These are phyloP conservation scores for Tenrec ecaudatus DNA, from an alignment of 2,113 vertebrate species.

Conservation along the genomic window DNA sequence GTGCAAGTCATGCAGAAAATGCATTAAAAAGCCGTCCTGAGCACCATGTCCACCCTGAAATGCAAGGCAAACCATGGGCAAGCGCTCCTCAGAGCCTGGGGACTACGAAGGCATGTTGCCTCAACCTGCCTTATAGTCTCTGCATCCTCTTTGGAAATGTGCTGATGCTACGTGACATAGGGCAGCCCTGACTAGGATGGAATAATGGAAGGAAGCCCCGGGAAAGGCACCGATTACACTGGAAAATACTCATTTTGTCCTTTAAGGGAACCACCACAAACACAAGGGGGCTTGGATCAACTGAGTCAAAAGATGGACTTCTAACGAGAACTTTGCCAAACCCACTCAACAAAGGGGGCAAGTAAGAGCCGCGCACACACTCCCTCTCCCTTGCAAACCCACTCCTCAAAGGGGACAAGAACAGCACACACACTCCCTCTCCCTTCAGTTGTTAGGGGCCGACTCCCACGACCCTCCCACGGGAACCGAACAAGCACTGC, in stretches of 20 bases:
- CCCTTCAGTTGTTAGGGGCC: background rate
- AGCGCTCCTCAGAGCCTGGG: background rate
- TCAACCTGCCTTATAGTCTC: background rate
- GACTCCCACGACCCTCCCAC: background rate
- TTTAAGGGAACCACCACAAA: constrained; percentile 55
- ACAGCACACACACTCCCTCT: constrained; percentile 4
- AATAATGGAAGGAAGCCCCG: background rate
- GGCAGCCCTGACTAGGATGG: background rate
- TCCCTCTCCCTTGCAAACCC: background rate
- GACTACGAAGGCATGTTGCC: background rate
- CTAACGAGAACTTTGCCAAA: no score
- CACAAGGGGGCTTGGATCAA: background rate
- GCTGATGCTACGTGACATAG: background rate
- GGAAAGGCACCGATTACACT: background rate
- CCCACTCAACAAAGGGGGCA: background rate
- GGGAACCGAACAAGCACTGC: background rate
- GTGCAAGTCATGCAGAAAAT: background rate
- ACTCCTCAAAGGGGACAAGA: background rate
- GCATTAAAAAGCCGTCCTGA: background rate
- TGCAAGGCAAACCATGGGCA: background rate
- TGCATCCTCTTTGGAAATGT: background rate
- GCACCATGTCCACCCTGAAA: background rate
- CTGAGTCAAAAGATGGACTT: no score
- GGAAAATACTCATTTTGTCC: constrained; percentile 24
- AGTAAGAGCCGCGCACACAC: constrained; percentile 22